Conservation (phyloP, 2,888 invertebrate species). For the Troides helena region DNA sequence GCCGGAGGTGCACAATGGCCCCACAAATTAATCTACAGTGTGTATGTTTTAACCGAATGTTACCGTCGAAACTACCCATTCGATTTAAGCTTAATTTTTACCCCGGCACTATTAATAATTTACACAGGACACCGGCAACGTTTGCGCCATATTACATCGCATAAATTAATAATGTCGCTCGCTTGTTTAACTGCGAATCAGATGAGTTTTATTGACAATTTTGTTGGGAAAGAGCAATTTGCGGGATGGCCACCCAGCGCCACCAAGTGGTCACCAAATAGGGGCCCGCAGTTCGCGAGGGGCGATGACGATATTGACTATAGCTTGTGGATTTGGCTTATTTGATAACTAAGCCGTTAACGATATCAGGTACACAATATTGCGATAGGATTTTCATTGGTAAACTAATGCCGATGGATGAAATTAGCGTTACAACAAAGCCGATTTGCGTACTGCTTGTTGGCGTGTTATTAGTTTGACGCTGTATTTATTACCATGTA, state of each 20-base stretch:
- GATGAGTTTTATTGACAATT: conserved; percentile 81
- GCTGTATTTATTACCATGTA: neutral
- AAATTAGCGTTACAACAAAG: conserved; percentile 14
- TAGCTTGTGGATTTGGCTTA: conserved; percentile 52
- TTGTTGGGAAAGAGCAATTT: conserved; percentile 80
- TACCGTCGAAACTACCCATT: conserved; percentile 77
- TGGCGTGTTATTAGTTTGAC: neutral
- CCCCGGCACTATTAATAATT: conserved; percentile 80
- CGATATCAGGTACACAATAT: conserved; percentile 27
- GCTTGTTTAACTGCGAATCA: conserved; percentile 80
- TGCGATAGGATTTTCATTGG: conserved; percentile 16
- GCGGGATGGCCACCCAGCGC: conserved; percentile 73
- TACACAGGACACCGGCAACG: conserved; percentile 76
- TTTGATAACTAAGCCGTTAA: conserved; percentile 43
- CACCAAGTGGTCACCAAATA: conserved; percentile 76
- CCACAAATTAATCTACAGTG: conserved; percentile 70
- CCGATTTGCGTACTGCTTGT: neutral
- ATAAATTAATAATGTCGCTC: conserved; percentile 80
- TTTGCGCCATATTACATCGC: conserved; percentile 79
- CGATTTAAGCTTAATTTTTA: conserved; percentile 80
- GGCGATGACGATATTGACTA: conserved; percentile 30
- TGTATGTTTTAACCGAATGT: conserved; percentile 74
- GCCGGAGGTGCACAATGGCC: conserved; percentile 49
- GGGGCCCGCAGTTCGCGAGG: conserved; percentile 52
- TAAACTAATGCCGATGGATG: conserved; percentile 11